Conservation (phyloP, 2,888 invertebrate genomes). For the Perdita meconis region DNA sequence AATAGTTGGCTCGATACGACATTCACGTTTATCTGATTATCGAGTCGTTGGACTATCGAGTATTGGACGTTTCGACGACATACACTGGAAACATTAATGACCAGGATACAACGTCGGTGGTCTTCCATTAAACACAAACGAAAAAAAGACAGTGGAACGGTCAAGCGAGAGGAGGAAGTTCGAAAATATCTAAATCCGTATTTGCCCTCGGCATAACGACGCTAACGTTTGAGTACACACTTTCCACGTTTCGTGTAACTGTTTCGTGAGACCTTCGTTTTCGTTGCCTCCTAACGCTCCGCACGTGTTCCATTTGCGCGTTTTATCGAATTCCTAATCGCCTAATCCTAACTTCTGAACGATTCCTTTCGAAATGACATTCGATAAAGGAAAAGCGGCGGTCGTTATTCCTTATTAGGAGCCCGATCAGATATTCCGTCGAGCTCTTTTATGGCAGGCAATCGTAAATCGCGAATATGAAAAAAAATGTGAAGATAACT, state of each 20-base stretch:
- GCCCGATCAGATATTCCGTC: not conserved
- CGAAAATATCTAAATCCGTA: slow-evolving; percentile 21
- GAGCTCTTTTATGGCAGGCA: not conserved
- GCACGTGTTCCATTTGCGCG: slow-evolving; percentile 17
- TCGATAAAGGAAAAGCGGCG: slow-evolving; percentile 15
- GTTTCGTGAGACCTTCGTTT: slow-evolving; percentile 22
- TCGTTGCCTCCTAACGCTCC: slow-evolving; percentile 54
- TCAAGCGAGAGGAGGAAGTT: not conserved
- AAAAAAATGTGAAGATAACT: slow-evolving; percentile 21
- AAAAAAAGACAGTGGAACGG: not conserved
- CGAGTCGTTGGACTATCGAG: too few species aligned
- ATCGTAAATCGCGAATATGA: not conserved
- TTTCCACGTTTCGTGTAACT: slow-evolving; percentile 49
- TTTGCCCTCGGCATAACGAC: slow-evolving; percentile 42
- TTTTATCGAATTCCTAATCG: slow-evolving; percentile 40
- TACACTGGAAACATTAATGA: slow-evolving; percentile 37
- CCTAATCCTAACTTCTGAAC: not conserved
- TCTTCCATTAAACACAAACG: slow-evolving; percentile 23
- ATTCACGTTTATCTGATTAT: slow-evolving; percentile 37
- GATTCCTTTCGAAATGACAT: slow-evolving; percentile 5
- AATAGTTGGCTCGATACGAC: slow-evolving; percentile 18
- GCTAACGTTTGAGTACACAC: slow-evolving; percentile 55
- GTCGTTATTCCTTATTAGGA: too few species aligned
- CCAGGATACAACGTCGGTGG: slow-evolving; percentile 39
- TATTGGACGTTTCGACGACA: slow-evolving; percentile 24